These are phyloP conservation scores for Malurus leucopterus DNA, from an alignment of 2,797 vertebrate genomes.

Conservation along the genomic window DNA sequence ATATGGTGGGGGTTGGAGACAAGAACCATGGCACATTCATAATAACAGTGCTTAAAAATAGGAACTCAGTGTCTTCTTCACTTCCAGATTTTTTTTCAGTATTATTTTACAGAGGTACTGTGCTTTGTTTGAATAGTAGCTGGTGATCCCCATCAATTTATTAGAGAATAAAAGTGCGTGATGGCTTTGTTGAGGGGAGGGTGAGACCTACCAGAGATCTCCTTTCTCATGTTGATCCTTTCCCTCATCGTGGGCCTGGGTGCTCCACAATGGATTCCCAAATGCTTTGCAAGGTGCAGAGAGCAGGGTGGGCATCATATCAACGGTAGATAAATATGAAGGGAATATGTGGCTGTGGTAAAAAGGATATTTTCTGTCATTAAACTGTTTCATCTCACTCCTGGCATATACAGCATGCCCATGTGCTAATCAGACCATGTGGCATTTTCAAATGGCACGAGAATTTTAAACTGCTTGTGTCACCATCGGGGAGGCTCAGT, in stretches of 20 bases:
- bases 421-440: neutral
- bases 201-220: neutral
- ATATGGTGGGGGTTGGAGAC: neutral
- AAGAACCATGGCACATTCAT: neutral
- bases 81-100: neutral
- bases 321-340: neutral
- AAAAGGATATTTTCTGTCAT: neutral
- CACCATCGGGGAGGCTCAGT: accelerated
- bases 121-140: neutral
- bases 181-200: neutral
- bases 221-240: neutral
- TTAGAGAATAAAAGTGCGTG: neutral
- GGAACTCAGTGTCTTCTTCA: neutral
- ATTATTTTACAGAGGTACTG: neutral
- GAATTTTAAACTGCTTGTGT: neutral
- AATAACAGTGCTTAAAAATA: conserved; percentile 19
- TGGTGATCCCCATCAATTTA: neutral
- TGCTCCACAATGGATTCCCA: neutral
- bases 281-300: neutral
- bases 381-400: neutral
- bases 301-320: neutral
- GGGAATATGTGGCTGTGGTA: neutral
- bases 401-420: neutral
- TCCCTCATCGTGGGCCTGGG: neutral
- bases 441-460: neutral